These are phyloP conservation scores for Probaryconus sp. DNA, from an alignment of 1,140 invertebrate genomes.

Conservation along the genomic window DNA sequence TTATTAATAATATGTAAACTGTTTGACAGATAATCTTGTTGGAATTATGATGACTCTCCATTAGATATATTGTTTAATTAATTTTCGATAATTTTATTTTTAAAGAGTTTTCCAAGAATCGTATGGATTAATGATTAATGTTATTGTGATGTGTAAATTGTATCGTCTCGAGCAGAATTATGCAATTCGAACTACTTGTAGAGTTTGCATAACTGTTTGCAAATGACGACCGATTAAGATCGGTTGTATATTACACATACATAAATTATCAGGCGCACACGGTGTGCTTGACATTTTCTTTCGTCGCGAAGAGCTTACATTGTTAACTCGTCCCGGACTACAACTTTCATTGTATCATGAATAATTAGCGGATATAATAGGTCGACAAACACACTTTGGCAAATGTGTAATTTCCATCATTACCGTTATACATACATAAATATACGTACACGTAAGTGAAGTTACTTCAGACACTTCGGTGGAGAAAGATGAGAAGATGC, in stretches of 20 bases:
- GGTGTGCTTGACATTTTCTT: slow-evolving; percentile 50
- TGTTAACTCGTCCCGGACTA: too few species aligned
- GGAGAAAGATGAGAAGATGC: slow-evolving; percentile 64
- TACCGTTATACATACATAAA: slow-evolving; percentile 28
- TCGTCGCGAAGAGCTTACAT: slow-evolving; percentile 23
- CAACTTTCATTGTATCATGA: slow-evolving; percentile 14
- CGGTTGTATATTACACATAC: slow-evolving; percentile 29
- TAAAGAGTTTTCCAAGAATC: neutral
- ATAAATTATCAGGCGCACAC: slow-evolving; percentile 36
- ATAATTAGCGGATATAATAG: slow-evolving; percentile 25
- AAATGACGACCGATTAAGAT: slow-evolving; percentile 52
- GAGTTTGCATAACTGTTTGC: slow-evolving; percentile 41
- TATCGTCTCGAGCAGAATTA: slow-evolving; percentile 33
- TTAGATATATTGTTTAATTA: too few species aligned
- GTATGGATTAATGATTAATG: slow-evolving; percentile 15
- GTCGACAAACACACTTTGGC: slow-evolving; percentile 35
- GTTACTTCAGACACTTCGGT: slow-evolving; percentile 18
- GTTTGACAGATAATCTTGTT: too few species aligned
- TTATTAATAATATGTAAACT: too few species aligned
- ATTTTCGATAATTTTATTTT: too few species aligned
- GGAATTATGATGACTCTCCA: too few species aligned
- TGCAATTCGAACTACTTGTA: slow-evolving; percentile 39
- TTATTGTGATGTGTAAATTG: slow-evolving; percentile 11
- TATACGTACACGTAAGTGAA: slow-evolving; percentile 1
- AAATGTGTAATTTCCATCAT: slow-evolving; percentile 37